Evolutionary conservation across 2,113 vertebrate species (phyloP).

Genomic region (Istiophorus platypterus): DNA sequence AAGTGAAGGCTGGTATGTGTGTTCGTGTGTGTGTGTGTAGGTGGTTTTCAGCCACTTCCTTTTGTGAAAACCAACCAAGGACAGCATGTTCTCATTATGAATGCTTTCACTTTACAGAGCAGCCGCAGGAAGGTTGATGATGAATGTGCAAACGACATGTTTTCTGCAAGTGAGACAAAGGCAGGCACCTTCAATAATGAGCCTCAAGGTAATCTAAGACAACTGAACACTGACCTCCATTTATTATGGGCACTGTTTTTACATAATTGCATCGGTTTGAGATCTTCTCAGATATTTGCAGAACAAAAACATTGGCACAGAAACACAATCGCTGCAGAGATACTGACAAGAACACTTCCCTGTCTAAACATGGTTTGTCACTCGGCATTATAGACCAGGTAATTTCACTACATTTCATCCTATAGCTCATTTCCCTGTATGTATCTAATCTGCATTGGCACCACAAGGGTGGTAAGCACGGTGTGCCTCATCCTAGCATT

Average conservation of each 20-base stretch:
- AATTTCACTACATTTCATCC: slow-evolving; percentile 54
- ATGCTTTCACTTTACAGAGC: slow-evolving; percentile 74
- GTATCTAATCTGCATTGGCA: slow-evolving; percentile 58
- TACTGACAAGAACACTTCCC: slow-evolving; percentile 21
- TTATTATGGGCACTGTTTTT: not conserved
- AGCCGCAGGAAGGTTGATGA: slow-evolving; percentile 55
- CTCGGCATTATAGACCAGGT: slow-evolving; percentile 45
- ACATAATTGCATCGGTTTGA: not conserved
- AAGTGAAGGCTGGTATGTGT: slow-evolving; percentile 19
- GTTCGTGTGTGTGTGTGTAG: slow-evolving; percentile 48
- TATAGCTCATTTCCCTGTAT: slow-evolving; percentile 30
- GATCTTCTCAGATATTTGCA: not conserved
- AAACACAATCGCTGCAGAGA: not conserved
- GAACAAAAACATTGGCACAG: slow-evolving; percentile 10
- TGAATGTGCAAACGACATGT: slow-evolving; percentile 34
- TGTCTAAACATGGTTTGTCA: slow-evolving; percentile 48
- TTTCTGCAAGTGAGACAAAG: slow-evolving; percentile 35
- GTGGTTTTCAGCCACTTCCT: slow-evolving; percentile 78
- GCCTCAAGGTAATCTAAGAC: slow-evolving; percentile 29
- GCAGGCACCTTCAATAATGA: slow-evolving; percentile 20
- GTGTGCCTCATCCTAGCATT: slow-evolving; percentile 49
- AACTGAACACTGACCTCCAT: slow-evolving; percentile 22
- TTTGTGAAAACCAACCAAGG: slow-evolving; percentile 72
- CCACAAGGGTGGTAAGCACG: slow-evolving; percentile 43
- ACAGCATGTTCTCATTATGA: slow-evolving; percentile 77